Evolutionary conservation across 92 coral and sea anemone species (phyloP), one percentile per base, ranked within the genome.

Genomic region (Paramuricea clavata): DNA sequence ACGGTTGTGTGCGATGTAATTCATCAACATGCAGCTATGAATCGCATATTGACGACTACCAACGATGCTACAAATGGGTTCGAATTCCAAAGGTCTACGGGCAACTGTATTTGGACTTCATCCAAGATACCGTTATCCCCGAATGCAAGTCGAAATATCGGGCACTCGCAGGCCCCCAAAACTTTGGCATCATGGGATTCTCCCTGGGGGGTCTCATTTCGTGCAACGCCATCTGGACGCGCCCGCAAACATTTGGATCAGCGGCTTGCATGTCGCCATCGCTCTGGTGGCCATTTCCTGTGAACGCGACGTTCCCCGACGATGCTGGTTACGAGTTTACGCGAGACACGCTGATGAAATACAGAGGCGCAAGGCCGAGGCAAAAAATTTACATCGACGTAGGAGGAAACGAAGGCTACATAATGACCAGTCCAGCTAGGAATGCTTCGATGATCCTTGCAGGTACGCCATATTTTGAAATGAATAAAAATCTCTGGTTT

Each of bases 181-280:
- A 88, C 62, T 49, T 43, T 35, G 91, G 88, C n/a, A 88, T 88
- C 49, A 82, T 82, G 80, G 91, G 91, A 0, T 88, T 74, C 50
- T 88, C 91, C 26, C 73, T 88, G 3, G 91, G 91, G 19, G 91
- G 91, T 0, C 78, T 88, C n/a, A 61, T 88, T 11, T 70, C 91
- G 16, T 88, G 91, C 30, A 88, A 88, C 74, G 91, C 91, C 13
- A 73, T 74, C 33, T 88, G 91, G 88, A 88, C 91, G 10, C 74
- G 91, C 79, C 88, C 91, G 49, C 43, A 79, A 19, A 76, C 81
- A 28, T 88, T 88, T 39, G 91, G 91, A 44, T 82, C 91, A 88
- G 91, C 91, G 84, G 91, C 91, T 11, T 88, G 91, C 43, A 74
- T 88, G 84, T 88, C 91, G 44, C 88, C 91, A 31, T 82, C 91